These are phyloP conservation scores for Leptocoma aspasia DNA, from an alignment of 2,113 vertebrate genomes.

Conservation along the genomic window DNA sequence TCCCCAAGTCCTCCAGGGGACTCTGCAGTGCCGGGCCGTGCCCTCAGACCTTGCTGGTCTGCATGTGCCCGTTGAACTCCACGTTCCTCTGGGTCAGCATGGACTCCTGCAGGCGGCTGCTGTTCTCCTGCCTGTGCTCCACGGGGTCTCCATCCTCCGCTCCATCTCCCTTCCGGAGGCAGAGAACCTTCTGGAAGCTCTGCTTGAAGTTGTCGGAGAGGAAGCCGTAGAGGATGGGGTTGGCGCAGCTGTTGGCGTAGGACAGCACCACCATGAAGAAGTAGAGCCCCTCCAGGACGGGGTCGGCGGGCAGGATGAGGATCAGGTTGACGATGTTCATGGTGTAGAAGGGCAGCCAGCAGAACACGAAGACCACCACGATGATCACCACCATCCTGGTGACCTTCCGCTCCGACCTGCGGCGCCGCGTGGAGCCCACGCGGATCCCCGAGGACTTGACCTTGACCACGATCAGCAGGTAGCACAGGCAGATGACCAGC, in stretches of 20 bases:
- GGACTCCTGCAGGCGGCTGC: slow-evolving; percentile 76
- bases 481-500: slow-evolving; percentile 92
- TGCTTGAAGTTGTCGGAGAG: slow-evolving; percentile 94
- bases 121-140: slow-evolving; percentile 80
- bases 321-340: slow-evolving; percentile 93
- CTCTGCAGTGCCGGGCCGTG: neutral
- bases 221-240: slow-evolving; percentile 91
- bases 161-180: slow-evolving; percentile 75
- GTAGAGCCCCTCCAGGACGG: slow-evolving; percentile 79
- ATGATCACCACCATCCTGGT: slow-evolving; percentile 95
- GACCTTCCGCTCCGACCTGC: slow-evolving; percentile 86
- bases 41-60: slow-evolving; percentile 81
- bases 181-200: slow-evolving; percentile 89
- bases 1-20: neutral
- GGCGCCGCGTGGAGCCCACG: slow-evolving; percentile 81
- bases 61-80: slow-evolving; percentile 77
- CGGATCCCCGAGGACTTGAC: slow-evolving; percentile 83
- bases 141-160: slow-evolving; percentile 79
- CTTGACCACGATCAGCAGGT: slow-evolving; percentile 88
- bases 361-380: slow-evolving; percentile 89
- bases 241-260: slow-evolving; percentile 95
- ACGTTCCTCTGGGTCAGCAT: slow-evolving; percentile 66
- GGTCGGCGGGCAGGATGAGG: slow-evolving; percentile 86
- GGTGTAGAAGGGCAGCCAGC: slow-evolving; percentile 94
- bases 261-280: slow-evolving; percentile 89